Evolutionary conservation across 2,888 invertebrate genomes (phyloP), one percentile per base, ranked within the genome.

Genomic region (Hemaris fuciformis): DNA sequence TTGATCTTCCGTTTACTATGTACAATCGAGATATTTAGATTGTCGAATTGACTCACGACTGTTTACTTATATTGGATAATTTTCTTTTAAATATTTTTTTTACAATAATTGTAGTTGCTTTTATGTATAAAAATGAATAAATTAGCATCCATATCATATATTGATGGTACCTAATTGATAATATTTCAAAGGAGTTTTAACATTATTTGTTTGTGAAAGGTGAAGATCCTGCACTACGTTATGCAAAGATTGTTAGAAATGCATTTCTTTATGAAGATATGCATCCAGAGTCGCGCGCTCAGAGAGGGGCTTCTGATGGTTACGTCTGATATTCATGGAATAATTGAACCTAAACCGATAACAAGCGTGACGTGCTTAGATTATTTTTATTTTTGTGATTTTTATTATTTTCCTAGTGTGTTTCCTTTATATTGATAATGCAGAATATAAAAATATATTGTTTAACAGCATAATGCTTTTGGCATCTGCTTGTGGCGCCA

Each of bases 111-210:
- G 18, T 10, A 31, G 31, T 2, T 15, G 53, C 18, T 31, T 10
- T 53, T 53, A 53, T 53, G 46, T 4, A 18, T 31, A 18, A 18
- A 53, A 53, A 53, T 8, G 53, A 31, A 53, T 53, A 53, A 31
- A 53, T 53, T 31, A 48, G 6, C 15, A 20, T 53, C 53, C 18
- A 18, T 10, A 18, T 53, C 27, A 53, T 27, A 18, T 27, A 27
- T 23, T 53, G 58, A 42, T 18, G 61, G 60, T 64, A 53, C n/a
- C n/a, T n/a, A n/a, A 2, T 64, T 66, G 75, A 72, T 75, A 75
- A 67, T 57, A 3, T 27, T 53, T 53, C 18, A 53, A 53, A 53
- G 27, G 31, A 31, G 18, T 31, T 38, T 41, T 43, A 57, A 60
- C 10, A 53, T 31, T 31, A 53, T 10, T 31, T 31, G 27, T 8